These are phyloP conservation scores for Dascyllus trimaculatus DNA, from an alignment of 2,113 vertebrate genomes.

Conservation along the genomic window DNA sequence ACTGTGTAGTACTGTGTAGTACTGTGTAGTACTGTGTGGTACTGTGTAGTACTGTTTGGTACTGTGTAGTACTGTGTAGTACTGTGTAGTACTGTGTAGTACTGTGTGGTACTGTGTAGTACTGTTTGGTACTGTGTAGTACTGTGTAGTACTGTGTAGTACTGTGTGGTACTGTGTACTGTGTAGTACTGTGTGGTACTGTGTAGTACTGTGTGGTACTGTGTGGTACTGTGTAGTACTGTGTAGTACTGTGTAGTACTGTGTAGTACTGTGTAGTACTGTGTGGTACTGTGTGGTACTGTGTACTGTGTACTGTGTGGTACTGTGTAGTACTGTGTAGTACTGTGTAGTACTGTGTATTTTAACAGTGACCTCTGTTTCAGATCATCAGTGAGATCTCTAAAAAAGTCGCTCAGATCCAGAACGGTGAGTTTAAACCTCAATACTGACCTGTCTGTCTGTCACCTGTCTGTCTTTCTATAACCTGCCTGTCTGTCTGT, in stretches of 20 bases:
- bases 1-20: background rate
- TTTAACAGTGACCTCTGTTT: background rate
- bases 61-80: too few species aligned
- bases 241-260: background rate
- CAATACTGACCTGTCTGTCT: background rate
- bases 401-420: constrained; percentile 98
- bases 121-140: too few species aligned
- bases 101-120: background rate
- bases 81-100: background rate
- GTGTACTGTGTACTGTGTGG: background rate
- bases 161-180: too few species aligned
- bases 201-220: too few species aligned
- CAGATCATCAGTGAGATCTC: constrained; percentile 99
- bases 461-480: background rate
- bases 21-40: background rate
- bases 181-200: background rate
- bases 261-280: background rate
- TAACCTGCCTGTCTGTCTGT: background rate
- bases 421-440: constrained; percentile 90
- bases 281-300: background rate
- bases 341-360: background rate
- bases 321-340: too few species aligned
- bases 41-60: too few species aligned
- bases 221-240: background rate
- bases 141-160: background rate